A percentile compares a stretch with the other conserved stretches of the same genome.
Conservation (phyloP, 2,113 vertebrate genomes). For the Sminthopsis crassicaudata region DNA sequence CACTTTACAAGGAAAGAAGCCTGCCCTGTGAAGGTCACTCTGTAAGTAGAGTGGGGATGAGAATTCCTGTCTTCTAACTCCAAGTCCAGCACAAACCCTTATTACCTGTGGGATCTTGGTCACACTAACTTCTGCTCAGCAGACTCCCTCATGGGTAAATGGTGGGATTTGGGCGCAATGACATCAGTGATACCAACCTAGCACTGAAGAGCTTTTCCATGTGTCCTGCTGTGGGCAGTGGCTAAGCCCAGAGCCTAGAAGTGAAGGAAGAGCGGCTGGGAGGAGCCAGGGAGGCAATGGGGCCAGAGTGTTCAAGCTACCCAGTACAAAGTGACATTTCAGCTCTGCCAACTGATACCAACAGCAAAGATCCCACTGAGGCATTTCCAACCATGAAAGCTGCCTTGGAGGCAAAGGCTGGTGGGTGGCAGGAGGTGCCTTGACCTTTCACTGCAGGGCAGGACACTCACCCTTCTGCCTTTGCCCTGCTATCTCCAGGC, state of each 20-base stretch:
- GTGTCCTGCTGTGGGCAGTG: not conserved
- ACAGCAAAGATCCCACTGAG: not conserved
- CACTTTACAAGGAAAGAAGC: not conserved
- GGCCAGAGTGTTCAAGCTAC: not conserved
- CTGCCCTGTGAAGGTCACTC: not conserved
- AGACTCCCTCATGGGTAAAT: not conserved
- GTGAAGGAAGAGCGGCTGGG: not conserved
- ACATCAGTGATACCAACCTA: not conserved
- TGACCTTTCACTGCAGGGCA: conserved; percentile 4
- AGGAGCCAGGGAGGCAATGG: not conserved
- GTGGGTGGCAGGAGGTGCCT: not conserved
- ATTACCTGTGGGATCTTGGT: not conserved
- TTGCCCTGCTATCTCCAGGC: not conserved
- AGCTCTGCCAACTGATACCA: not conserved
- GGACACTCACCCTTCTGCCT: not conserved
- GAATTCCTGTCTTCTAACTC: not conserved
- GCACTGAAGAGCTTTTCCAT: too few species aligned
- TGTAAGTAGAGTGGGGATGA: not conserved
- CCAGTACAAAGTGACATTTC: not conserved
- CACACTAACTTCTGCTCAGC: too few species aligned
- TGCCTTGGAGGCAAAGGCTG: not conserved
- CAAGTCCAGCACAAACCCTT: not conserved
- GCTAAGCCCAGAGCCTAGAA: not conserved
- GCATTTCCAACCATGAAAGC: not conserved
- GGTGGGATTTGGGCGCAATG: not conserved